Base-by-base conservation (phyloP, 2,113 vertebrate genomes). In the Seriola dumerili region DNA sequence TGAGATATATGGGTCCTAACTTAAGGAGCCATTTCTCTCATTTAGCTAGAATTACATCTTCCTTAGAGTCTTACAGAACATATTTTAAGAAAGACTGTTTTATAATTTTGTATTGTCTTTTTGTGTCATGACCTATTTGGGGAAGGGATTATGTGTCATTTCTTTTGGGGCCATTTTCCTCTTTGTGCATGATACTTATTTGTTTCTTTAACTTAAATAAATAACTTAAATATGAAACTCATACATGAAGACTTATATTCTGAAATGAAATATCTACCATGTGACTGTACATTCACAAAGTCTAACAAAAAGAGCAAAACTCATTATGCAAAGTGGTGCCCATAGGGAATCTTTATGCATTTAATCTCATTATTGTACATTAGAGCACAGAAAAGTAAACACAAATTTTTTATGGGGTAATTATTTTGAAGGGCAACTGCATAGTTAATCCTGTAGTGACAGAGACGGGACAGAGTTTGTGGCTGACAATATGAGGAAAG, bases 311-410 rank as follows among this genome's bases (percentile, higher is more conserved):
- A 46, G 0, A 42, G 40, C 50, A 50, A 50, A 63, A 40, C 12
- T 64, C 58, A 71, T 85, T 75, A 52, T 71, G 40, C 78, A 57
- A 70, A 75, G 50, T 25, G 65, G 48, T 29, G 23, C 23, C 65
- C 25, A 75, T 4, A 65, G 50, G 63, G 64, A 80, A 70, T 70
- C 50, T 12, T 75, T 58, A 83, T 78, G 69, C 58, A 54, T 54
- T 78, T 36, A 64, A 75, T 64, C 73, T 79, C 61, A 67, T 79
- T 83, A 36, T 38, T 66, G 55, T 50, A 76, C 29, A 72, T 62
- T 72, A 55, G 34, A 61, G 64, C 23, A 21, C 57, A 36, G 32
- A 38, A 70, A 59, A 34, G 23, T 62, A 70, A 25, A 38, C 32
- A 62, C 34, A 25, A 52, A 1, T 21, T 54, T 50, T 78, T 58